These are phyloP conservation scores for Hafferia zeledoni DNA, from an alignment of 2,797 vertebrate species.

Conservation along the genomic window DNA sequence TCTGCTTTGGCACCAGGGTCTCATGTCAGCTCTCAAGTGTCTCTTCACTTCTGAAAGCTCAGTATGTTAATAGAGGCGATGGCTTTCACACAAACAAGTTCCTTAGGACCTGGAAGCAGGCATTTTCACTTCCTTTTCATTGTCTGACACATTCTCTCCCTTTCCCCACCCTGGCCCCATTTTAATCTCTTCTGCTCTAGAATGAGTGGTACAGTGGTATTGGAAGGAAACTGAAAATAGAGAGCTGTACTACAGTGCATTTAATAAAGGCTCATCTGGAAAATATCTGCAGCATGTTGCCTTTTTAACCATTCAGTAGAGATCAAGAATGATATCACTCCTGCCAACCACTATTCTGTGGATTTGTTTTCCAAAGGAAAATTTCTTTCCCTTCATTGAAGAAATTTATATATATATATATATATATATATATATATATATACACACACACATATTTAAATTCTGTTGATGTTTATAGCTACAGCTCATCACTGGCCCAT, in stretches of 20 bases:
- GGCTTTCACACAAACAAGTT: not conserved
- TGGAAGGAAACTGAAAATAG: not conserved
- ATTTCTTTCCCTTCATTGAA: not conserved
- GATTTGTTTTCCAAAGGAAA: not conserved
- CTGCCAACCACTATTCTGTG: not conserved
- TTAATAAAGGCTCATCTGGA: not conserved
- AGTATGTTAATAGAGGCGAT: not conserved
- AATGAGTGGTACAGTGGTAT: not conserved
- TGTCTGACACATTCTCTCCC: not conserved
- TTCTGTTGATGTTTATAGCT: not conserved
- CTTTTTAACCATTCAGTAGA: not conserved
- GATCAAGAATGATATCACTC: not conserved
- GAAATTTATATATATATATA: not conserved
- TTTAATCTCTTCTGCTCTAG: not conserved
- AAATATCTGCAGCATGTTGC: not conserved
- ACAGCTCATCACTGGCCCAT: not conserved
- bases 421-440: not conserved
- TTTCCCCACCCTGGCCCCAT: rapidly evolving
- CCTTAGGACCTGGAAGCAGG: not conserved
- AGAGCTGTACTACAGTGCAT: not conserved
- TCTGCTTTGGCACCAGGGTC: not conserved
- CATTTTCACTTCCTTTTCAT: not conserved
- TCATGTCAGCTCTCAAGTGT: not conserved
- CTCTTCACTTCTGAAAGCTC: not conserved
- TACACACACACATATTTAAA: not conserved